These are phyloP conservation scores for Platanista minor DNA, from an alignment of 2,113 vertebrate species.

Conservation along the genomic window DNA sequence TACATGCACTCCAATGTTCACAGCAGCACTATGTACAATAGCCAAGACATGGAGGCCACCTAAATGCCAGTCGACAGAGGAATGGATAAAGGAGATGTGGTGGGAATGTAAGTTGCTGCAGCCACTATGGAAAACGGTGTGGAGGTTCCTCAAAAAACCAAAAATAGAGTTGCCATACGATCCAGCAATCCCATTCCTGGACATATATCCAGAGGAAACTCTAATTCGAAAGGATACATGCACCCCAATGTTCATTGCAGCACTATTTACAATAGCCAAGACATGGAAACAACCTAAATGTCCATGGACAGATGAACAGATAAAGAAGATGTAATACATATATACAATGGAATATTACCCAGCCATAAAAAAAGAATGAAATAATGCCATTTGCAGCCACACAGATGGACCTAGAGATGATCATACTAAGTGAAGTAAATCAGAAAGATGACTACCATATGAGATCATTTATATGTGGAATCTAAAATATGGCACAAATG, in stretches of 20 bases:
- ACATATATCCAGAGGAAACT: not conserved
- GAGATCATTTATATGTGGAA: not conserved
- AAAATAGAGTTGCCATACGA: no score
- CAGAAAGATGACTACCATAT: not conserved
- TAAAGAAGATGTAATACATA: not conserved
- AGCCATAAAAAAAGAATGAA: not conserved
- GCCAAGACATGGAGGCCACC: not conserved
- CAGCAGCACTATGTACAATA: rapidly evolving
- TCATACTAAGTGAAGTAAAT: not conserved
- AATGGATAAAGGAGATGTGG: not conserved
- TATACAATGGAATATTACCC: not conserved
- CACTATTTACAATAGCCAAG: not conserved
- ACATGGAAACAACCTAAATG: not conserved
- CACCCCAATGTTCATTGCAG: not conserved
- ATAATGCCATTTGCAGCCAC: not conserved
- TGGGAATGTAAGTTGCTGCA: no score
- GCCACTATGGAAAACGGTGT: no score
- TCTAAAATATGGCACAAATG: not conserved
- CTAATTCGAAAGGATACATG: rapidly evolving
- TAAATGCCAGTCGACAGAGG: not conserved
- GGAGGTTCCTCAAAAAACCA: no score
- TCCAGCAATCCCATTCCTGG: no score
- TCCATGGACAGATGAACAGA: not conserved
- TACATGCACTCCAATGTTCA: not conserved
- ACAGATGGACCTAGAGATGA: not conserved